phyloP scores from a whole-genome alignment of 92 coral and sea anemone genomes.

The Virgularia gustaviana region DNA sequence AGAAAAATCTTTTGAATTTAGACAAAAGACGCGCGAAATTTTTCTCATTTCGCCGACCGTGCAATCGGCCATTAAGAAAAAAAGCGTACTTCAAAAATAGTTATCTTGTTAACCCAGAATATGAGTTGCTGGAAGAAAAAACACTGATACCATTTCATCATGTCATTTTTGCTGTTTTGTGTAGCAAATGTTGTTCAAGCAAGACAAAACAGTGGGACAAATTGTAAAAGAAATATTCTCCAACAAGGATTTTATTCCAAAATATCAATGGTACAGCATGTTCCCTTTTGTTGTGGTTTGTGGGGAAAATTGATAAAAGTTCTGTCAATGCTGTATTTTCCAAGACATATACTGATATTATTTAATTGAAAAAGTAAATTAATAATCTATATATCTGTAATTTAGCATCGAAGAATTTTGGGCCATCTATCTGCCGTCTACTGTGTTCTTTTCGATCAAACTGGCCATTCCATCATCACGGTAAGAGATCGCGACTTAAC shows the following conservation, averaged over 20 bases:
- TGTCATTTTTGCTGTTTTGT: not conserved
- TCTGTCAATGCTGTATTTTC: not conserved
- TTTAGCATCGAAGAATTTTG: slow-evolving; percentile 89
- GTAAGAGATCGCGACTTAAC: no score
- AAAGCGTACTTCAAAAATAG: no score
- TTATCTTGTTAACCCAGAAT: no score
- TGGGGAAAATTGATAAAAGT: not conserved
- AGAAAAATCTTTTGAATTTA: no score
- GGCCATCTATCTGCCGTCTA: slow-evolving; percentile 97
- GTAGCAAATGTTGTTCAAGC: slow-evolving; percentile 52
- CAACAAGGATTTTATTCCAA: slow-evolving; percentile 87
- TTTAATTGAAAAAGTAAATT: no score
- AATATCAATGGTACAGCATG: slow-evolving; percentile 71
- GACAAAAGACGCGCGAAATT: no score
- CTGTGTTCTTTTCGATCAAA: slow-evolving; percentile 89
- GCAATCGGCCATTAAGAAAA: no score
- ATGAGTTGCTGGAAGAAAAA: no score
- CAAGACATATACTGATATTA: no score
- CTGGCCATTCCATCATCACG: slow-evolving; percentile 88
- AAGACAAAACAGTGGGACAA: slow-evolving; percentile 74
- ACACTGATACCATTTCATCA: not conserved
- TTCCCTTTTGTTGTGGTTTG: not conserved
- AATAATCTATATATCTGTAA: no score
- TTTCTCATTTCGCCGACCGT: no score
- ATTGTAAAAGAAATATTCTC: slow-evolving; percentile 76